phyloP scores from a whole-genome alignment of 1,140 invertebrate genomes.

The Diabrotica undecimpunctata region DNA sequence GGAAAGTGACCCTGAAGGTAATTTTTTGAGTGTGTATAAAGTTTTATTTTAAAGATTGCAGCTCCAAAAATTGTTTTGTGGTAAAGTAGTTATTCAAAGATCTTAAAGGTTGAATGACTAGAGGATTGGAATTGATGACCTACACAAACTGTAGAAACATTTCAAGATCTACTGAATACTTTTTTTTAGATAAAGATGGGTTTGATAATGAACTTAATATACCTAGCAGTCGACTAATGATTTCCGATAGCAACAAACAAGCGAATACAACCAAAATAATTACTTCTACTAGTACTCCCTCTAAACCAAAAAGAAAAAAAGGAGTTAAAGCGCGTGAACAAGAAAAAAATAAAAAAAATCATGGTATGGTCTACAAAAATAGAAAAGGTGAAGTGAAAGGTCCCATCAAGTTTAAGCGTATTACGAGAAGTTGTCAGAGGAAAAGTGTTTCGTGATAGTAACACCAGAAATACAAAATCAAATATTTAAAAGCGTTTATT shows the following conservation, averaged over 20 bases:
- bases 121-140: no score
- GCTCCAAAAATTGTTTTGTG: neutral
- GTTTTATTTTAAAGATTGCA: neutral
- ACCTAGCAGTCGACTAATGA: neutral
- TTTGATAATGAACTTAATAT: neutral
- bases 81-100: no score
- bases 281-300: neutral
- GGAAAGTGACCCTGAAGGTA: neutral
- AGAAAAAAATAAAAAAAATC: neutral
- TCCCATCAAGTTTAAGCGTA: neutral
- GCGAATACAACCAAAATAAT: neutral
- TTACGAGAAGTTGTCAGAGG: neutral
- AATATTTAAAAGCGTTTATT: neutral
- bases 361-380: neutral
- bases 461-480: neutral
- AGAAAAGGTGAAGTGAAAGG: neutral
- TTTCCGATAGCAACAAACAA: neutral
- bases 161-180: no score
- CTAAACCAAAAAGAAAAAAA: neutral
- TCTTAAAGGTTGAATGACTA: no score
- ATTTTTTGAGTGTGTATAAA: no score
- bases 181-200: neutral
- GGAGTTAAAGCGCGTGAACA: neutral
- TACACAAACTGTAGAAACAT: no score
- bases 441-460: neutral